These are phyloP conservation scores for Brienomyrus brachyistius DNA, from an alignment of 2,113 vertebrate genomes.

Conservation along the genomic window DNA sequence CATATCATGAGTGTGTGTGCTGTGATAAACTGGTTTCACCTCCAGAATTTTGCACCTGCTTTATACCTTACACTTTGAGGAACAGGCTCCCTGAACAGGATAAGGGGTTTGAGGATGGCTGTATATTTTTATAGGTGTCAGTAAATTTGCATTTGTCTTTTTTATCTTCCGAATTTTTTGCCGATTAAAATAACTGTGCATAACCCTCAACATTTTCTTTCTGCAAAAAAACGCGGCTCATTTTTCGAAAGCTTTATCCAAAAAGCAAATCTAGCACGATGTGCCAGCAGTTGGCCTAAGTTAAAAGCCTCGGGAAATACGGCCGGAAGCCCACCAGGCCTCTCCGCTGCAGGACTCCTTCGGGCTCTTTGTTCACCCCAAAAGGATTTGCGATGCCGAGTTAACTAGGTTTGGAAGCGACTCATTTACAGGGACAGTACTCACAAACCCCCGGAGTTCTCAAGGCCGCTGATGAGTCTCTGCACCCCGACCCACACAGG, in stretches of 20 bases:
- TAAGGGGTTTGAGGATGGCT: neutral
- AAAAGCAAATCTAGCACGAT: neutral
- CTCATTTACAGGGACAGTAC: conserved; percentile 22
- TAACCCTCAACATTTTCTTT: neutral
- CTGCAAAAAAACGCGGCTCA: neutral
- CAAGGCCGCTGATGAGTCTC: conserved; percentile 26
- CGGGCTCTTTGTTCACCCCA: conserved; percentile 17
- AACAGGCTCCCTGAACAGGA: neutral
- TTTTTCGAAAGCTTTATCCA: neutral
- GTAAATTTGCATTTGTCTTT: neutral
- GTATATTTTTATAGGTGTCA: neutral
- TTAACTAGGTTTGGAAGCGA: conserved; percentile 23
- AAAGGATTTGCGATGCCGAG: conserved; percentile 25
- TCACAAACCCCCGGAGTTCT: conserved; percentile 26
- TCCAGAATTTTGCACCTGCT: neutral
- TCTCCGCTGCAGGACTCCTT: neutral
- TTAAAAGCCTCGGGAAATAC: neutral
- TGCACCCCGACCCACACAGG: neutral
- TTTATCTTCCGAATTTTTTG: neutral
- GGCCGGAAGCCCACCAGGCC: conserved; percentile 16
- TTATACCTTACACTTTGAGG: neutral
- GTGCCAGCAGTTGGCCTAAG: neutral
- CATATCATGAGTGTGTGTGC: neutral
- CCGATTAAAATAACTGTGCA: neutral
- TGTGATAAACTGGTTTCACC: neutral